Base-by-base conservation (phyloP, 2,113 vertebrate species). In the Pterocles orientalis region DNA sequence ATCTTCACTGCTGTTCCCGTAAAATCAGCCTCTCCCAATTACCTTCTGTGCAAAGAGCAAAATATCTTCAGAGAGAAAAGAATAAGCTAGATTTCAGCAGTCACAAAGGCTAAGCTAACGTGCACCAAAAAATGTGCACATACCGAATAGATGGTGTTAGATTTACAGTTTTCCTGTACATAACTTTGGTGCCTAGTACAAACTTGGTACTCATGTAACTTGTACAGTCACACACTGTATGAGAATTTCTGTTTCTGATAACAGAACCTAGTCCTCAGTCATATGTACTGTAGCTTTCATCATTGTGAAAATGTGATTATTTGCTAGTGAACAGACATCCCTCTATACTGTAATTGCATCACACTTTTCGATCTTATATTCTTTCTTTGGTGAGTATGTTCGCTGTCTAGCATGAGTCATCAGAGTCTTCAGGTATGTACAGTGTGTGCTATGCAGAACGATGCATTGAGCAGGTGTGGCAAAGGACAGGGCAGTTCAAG, bases 401-500 rank as follows among this genome's bases (percentile, higher is more conserved):
- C 90, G 36, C 47, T 73, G 50, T 71, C 60, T 43, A 7, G 1
- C 24, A 33, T 82, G 90, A 91, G 33, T 78, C 80, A 79, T 58
- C 90, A 85, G 18, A 60, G n/a, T 82, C 68, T 50, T 68, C 88
- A 29, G 80, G 31, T 43, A 56, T 39, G 79, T 75, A 43, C 82
- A 81, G 71, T 2, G 26, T 64, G 65, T 75, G 56, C 76, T 68
- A 4, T 26, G 72, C 71, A 86, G 76, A 90, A 28, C 56, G 93
- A 90, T 94, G 94, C 80, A 84, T 24, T n/a, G 33, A 61, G 90
- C 83, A 86, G 95, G 90, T 93, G 92, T 92, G 86, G 73, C 77
- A 80, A 86, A 95, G 92, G 72, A 92, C 88, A 82, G 72, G 57
- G 82, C 88, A 84, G 69, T 88, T 97, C 86, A 69, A 58, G 57